Evolutionary conservation across 2,888 invertebrate genomes (phyloP), one percentile per base, ranked within the genome.

Genomic region (Cremastinae sp.): DNA sequence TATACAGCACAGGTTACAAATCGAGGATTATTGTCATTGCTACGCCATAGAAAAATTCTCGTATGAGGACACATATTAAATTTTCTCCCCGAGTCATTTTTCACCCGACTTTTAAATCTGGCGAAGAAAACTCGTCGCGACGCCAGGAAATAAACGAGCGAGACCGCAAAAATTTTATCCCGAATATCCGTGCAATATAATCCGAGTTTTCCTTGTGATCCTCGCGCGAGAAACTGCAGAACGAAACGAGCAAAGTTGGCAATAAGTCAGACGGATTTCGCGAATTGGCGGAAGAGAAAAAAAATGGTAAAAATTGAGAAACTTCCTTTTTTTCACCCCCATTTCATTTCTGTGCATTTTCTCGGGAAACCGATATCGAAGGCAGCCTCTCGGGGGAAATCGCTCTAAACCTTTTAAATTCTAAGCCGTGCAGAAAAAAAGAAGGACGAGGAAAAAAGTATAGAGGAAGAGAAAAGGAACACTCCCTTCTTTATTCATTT

Each of bases 331-430:
- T 66, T 8, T 64, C 14, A 35, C 58, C 22, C 41, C 49, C 41
- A 45, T 55, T 65, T 37, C 64, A 51, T 66, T n/a, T 45, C 41
- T 35, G 3, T 14, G 35, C 56, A 28, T 58, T 35, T 51, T 41
- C 68, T 68, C 69, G 28, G 39, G 9, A 22, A 66, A 22, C 59
- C 71, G 76, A 71, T 74, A 80, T 83, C 83, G 84, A 83, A 81
- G 82, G 43, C 83, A 85, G 83, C 88, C 86, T 87, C 82, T 78
- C 77, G 61, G 82, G 89, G 88, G 89, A 90, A 90, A 90, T 90
- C 89, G 88, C 80, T 89, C 86, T 88, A 89, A 89, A 88, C 89
- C 88, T 89, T 89, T 89, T 87, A 89, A 88, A 89, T 87, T 88
- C 82, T 82, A 80, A 82, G 81, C 80, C 80, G 79, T 78, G 72